phyloP scores from a whole-genome alignment of 2,888 invertebrate genomes.

The Leptopilina drosophilae region DNA sequence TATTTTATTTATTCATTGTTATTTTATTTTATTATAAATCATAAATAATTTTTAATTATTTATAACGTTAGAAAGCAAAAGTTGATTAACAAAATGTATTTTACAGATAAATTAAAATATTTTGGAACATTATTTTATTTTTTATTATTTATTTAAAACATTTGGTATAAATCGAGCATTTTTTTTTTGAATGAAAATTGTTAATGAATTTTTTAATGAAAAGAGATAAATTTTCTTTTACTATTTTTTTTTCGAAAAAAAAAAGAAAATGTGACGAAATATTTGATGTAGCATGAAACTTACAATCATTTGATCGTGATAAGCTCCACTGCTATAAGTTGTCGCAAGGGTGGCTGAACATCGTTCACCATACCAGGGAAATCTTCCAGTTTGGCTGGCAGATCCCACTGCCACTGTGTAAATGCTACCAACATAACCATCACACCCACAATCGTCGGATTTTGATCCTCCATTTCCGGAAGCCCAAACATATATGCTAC shows the following conservation, averaged over 20 bases:
- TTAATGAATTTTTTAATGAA: background rate
- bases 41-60: too few relatives aligned
- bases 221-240: background rate
- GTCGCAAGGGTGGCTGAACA: constrained; percentile 93
- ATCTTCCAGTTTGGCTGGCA: constrained; percentile 88
- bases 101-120: too few relatives aligned
- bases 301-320: constrained; percentile 92
- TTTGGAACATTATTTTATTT: too few relatives aligned
- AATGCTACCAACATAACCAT: constrained; percentile 91
- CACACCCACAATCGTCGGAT: constrained; percentile 93
- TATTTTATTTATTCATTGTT: too few relatives aligned
- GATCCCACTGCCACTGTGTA: constrained; percentile 93
- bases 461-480: constrained; percentile 92
- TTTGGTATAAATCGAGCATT: too few relatives aligned
- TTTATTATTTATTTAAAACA: too few relatives aligned
- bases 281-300: constrained; percentile 69
- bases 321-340: constrained; percentile 92
- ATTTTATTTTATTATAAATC: too few relatives aligned
- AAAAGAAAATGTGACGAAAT: background rate
- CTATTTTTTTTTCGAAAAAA: background rate
- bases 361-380: constrained; percentile 94
- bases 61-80: too few relatives aligned
- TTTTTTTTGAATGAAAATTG: too few relatives aligned
- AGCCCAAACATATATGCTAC: constrained; percentile 94
- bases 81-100: too few relatives aligned